These are phyloP conservation scores for Pomatostomus ruficeps DNA, from an alignment of 2,113 vertebrate species.

Conservation along the genomic window DNA sequence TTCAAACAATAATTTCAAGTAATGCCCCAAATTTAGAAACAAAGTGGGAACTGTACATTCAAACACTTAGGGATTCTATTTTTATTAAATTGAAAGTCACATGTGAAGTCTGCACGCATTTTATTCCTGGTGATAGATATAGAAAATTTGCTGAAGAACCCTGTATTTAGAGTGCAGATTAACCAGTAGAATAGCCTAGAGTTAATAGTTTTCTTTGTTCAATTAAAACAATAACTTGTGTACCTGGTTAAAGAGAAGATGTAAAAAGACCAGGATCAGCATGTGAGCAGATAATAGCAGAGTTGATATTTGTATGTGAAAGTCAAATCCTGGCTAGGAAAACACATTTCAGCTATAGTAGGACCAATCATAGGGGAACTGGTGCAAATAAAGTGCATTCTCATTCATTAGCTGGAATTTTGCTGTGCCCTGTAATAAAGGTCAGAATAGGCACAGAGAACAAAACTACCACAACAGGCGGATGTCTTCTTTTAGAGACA, in stretches of 20 bases:
- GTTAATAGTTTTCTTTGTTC: background rate
- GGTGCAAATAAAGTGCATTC: background rate
- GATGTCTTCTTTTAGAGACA: background rate
- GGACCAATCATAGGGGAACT: background rate
- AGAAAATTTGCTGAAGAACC: background rate
- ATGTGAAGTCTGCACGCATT: background rate
- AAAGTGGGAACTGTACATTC: slow-evolving; percentile 57
- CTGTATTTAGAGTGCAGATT: background rate
- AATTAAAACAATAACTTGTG: background rate
- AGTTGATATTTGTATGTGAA: background rate
- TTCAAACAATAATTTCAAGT: slow-evolving; percentile 45
- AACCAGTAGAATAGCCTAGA: background rate
- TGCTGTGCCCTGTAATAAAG: background rate
- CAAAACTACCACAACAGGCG: background rate
- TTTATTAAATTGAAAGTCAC: slow-evolving; percentile 56
- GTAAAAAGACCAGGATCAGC: background rate
- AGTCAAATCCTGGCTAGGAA: background rate
- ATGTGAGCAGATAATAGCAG: background rate
- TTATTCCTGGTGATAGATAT: background rate
- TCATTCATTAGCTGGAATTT: background rate
- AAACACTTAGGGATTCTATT: slow-evolving; percentile 50
- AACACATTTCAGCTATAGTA: background rate
- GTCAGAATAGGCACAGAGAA: background rate
- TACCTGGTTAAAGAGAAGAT: background rate
- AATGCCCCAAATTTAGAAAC: slow-evolving; percentile 54